Base-by-base conservation (phyloP, 2,797 vertebrate species). In the Sebastiscus tertius region DNA sequence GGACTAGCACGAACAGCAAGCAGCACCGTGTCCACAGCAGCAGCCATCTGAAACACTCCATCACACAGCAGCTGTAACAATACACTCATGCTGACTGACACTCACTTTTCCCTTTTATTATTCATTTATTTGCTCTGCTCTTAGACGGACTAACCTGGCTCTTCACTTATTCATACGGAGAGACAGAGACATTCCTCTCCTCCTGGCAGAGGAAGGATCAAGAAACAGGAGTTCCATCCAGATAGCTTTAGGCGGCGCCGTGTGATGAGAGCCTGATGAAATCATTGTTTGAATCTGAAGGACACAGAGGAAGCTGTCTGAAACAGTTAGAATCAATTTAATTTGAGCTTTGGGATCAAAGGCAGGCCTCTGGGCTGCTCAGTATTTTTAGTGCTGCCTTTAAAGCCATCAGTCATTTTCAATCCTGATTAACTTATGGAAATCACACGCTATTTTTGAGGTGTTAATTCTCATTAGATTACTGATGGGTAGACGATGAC, bases 361-460 rank as follows among this genome's bases (percentile, higher is more conserved):
- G 86, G 83, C 87, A 84, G 66, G 92, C 89, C 92, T 90, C 80
- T 90, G 90, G 92, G 91, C 89, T 85, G 82, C 88, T 89, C 81
- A 59, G 79, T 91, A 92, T 93, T 93, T 92, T 93, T 93, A 93
- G 86, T 84, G 75, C 82, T 88, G 87, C 86, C 85, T 92, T 90
- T 92, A 91, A 91, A 90, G 90, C 87, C 91, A 92, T 92, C 91
- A 89, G 86, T 94, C 92, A 91, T 90, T 87, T 93, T 93, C 87
- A 91, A 90, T 93, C 72, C 81, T 86, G 87, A 92, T 94, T 91
- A 93, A 91, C 9, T 89, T 88, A 89, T 92, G 87, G 84, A 93
- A 93, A 93, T 89, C 79, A 63, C 68, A 63, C 34, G 75, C 89
- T 90, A 88, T 93, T 92, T 92, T 89, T 89, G 75, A 88, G 87